phyloP scores from a whole-genome alignment of 2,797 vertebrate species.

The Sorex maritimensis region DNA sequence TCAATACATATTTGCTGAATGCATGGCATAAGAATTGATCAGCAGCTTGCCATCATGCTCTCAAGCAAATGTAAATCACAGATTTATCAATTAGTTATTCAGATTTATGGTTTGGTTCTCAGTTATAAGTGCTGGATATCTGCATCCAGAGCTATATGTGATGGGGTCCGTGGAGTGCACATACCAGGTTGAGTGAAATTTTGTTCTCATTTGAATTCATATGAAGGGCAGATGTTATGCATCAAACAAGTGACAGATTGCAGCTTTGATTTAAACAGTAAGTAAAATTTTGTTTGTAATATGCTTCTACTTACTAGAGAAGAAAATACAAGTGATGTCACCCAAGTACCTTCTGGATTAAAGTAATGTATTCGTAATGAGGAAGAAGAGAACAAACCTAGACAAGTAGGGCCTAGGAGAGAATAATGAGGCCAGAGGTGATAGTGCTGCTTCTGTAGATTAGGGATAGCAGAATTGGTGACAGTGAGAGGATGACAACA shows the following conservation, averaged over 20 bases:
- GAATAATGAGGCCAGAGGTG: background rate
- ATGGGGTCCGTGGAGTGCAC: background rate
- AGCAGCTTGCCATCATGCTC: slow-evolving; percentile 1
- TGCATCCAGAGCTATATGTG: slow-evolving; percentile 42
- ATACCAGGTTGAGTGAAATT: slow-evolving; percentile 59
- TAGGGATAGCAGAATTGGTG: background rate
- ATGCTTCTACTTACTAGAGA: slow-evolving; percentile 64
- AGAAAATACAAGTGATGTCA: slow-evolving; percentile 64
- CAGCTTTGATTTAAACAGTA: slow-evolving; percentile 79
- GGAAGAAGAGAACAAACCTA: background rate
- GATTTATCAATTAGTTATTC: slow-evolving; percentile 63
- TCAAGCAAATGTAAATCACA: slow-evolving; percentile 5
- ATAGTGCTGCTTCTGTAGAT: background rate
- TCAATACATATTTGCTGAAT: slow-evolving; percentile 37
- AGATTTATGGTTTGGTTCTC: slow-evolving; percentile 66
- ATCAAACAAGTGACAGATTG: slow-evolving; percentile 82
- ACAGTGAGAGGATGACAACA: background rate
- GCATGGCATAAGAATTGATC: slow-evolving; percentile 23
- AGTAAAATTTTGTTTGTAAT: slow-evolving; percentile 76
- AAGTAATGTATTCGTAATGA: slow-evolving; percentile 10
- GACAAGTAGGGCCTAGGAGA: background rate
- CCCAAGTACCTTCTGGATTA: slow-evolving; percentile 65
- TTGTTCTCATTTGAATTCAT: slow-evolving; percentile 78
- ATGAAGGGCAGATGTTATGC: slow-evolving; percentile 78
- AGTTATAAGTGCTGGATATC: slow-evolving; percentile 41